These are phyloP conservation scores for Hydriomena furcata DNA, from an alignment of 2,888 invertebrate genomes.

Conservation along the genomic window DNA sequence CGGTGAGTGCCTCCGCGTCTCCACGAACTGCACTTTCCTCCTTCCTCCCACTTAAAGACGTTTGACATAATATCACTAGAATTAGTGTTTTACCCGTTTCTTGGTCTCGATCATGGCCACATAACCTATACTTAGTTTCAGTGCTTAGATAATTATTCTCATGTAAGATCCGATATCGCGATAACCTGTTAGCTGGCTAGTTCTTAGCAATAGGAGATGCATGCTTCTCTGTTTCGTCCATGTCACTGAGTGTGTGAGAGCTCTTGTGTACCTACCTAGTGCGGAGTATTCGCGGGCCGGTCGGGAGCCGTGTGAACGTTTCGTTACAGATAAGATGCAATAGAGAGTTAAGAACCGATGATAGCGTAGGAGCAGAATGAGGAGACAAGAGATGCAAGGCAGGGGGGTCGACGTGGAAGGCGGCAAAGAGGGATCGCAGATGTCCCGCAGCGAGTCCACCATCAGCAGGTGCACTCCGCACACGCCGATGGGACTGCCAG, in stretches of 20 bases:
- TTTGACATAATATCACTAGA: constrained; percentile 41
- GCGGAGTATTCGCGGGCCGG: constrained; percentile 50
- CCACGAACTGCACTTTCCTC: constrained; percentile 19
- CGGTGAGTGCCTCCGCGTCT: constrained; percentile 60
- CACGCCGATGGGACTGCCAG: constrained; percentile 79
- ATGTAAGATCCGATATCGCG: constrained; percentile 51
- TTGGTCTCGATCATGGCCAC: constrained; percentile 50
- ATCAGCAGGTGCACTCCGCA: constrained; percentile 82
- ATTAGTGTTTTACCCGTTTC: constrained; percentile 43
- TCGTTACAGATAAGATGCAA: constrained; percentile 74
- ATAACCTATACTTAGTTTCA: constrained; percentile 49
- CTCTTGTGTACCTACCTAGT: constrained; percentile 57
- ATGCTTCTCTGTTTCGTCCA: constrained; percentile 70
- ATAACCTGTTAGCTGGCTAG: constrained; percentile 62
- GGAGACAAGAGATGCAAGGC: constrained; percentile 71
- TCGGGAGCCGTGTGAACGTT: constrained; percentile 63
- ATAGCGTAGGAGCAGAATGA: constrained; percentile 75
- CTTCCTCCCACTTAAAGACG: constrained; percentile 9
- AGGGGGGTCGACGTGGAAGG: constrained; percentile 63
- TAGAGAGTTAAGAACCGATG: constrained; percentile 75
- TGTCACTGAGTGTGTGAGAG: constrained; percentile 65
- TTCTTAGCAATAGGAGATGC: constrained; percentile 74
- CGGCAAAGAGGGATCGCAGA: constrained; percentile 75
- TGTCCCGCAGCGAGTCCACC: constrained; percentile 90
- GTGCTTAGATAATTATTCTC: constrained; percentile 62